phyloP scores from a whole-genome alignment of 2,797 vertebrate species.

The Eremophila alpestris region DNA sequence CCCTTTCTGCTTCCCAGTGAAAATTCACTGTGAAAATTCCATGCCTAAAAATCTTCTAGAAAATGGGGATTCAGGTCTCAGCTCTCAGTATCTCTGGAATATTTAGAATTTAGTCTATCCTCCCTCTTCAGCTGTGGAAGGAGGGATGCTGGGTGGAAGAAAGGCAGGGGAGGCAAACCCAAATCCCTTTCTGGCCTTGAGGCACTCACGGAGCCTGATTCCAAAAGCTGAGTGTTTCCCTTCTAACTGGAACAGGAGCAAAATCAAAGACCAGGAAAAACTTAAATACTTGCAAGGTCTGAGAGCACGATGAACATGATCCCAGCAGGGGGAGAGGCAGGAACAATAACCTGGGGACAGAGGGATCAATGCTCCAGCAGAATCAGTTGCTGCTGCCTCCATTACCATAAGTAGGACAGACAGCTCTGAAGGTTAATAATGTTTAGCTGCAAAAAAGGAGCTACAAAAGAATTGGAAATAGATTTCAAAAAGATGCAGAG shows the following conservation, averaged over 20 bases:
- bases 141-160: neutral
- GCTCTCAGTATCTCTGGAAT: neutral
- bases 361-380: neutral
- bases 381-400: neutral
- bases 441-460: neutral
- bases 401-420: neutral
- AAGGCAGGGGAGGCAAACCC: neutral
- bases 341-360: neutral
- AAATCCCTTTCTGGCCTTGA: neutral
- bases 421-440: slow-evolving; percentile 17
- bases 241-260: neutral
- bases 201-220: fast-evolving
- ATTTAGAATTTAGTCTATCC: neutral
- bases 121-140: neutral
- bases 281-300: neutral
- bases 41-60: neutral
- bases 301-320: fast-evolving
- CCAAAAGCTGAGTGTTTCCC: neutral
- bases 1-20: neutral
- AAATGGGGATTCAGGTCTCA: neutral
- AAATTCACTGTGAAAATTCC: neutral
- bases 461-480: neutral
- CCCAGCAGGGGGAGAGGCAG: neutral
- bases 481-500: neutral
- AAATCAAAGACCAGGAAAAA: neutral